Percentiles rank a stretch among this genome's conserved stretches.
These are phyloP conservation scores for Caligus rogercresseyi DNA, from an alignment of 1,140 invertebrate genomes.

Conservation along the genomic window DNA sequence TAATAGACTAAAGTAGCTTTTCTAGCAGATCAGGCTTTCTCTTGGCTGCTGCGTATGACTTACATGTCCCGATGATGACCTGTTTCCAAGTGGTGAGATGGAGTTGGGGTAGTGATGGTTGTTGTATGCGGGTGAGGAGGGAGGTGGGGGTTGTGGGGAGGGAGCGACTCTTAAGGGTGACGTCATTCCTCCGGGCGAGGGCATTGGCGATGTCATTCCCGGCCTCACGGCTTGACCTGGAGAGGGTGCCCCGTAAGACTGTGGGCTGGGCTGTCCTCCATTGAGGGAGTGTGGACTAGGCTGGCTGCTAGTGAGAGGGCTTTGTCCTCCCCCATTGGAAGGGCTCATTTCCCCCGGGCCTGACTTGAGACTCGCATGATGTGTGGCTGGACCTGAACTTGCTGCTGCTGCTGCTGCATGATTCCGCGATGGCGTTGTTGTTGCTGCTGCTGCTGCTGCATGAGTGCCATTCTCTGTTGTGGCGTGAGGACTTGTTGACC, in stretches of 20 bases:
- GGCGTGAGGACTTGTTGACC: neutral
- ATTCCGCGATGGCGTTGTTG: constrained; percentile 25
- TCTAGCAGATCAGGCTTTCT: too few relatives aligned
- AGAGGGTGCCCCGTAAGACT: neutral
- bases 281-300: constrained; percentile 10
- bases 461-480: constrained; percentile 20
- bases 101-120: neutral
- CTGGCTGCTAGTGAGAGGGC: neutral
- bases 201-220: constrained; percentile 2
- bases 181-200: neutral
- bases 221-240: neutral
- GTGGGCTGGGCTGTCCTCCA: constrained; percentile 12
- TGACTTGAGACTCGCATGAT: constrained; percentile 2
- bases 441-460: constrained; percentile 20
- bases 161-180: neutral
- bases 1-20: too few relatives aligned
- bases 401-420: constrained; percentile 29
- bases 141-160: neutral
- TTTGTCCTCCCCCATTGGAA: neutral
- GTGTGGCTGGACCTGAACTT: constrained; percentile 17
- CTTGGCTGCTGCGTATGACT: too few relatives aligned
- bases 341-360: constrained; percentile 3
- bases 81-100: neutral
- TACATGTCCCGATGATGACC: neutral
- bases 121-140: neutral